These are phyloP conservation scores for Lagria hirta DNA, from an alignment of 2,888 invertebrate species.

Conservation along the genomic window DNA sequence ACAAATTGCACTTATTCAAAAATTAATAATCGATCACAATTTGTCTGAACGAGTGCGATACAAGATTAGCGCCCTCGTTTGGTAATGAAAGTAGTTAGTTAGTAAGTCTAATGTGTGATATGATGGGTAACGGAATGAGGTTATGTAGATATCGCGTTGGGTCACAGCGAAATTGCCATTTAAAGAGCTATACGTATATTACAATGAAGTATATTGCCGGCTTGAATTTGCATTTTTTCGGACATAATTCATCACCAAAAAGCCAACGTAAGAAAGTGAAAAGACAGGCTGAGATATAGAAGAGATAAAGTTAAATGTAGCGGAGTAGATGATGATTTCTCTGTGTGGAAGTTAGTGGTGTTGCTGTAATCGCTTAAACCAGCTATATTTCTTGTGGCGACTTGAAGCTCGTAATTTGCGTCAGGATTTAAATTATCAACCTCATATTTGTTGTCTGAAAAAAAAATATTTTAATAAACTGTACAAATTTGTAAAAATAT, in stretches of 20 bases:
- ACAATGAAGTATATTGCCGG: slow-evolving; percentile 25
- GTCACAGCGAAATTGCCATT: slow-evolving; percentile 1
- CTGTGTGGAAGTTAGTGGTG: slow-evolving; percentile 40
- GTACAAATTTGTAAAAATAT: too few relatives aligned
- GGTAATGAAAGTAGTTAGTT: background rate
- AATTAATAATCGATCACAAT: slow-evolving; percentile 2
- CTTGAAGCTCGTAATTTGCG: slow-evolving; percentile 58
- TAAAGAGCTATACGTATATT: slow-evolving; percentile 21
- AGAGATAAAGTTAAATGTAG: slow-evolving; percentile 5
- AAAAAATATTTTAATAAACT: slow-evolving; percentile 1
- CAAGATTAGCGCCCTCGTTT: background rate
- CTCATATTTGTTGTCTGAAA: slow-evolving; percentile 56
- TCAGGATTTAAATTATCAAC: slow-evolving; percentile 55
- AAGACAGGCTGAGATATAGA: slow-evolving; percentile 2
- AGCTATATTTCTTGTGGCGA: slow-evolving; percentile 59
- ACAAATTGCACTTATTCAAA: slow-evolving; percentile 20
- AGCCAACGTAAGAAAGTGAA: background rate
- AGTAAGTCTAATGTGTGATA: too few relatives aligned
- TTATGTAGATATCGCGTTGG: slow-evolving; percentile 9
- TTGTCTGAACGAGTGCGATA: background rate
- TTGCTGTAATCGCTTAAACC: slow-evolving; percentile 54
- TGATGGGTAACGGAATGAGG: slow-evolving; percentile 11
- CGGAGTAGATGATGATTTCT: slow-evolving; percentile 26
- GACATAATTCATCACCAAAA: slow-evolving; percentile 17
- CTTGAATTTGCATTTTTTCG: background rate